phyloP scores from a whole-genome alignment of 2,113 vertebrate genomes.

The Limanda limanda region DNA sequence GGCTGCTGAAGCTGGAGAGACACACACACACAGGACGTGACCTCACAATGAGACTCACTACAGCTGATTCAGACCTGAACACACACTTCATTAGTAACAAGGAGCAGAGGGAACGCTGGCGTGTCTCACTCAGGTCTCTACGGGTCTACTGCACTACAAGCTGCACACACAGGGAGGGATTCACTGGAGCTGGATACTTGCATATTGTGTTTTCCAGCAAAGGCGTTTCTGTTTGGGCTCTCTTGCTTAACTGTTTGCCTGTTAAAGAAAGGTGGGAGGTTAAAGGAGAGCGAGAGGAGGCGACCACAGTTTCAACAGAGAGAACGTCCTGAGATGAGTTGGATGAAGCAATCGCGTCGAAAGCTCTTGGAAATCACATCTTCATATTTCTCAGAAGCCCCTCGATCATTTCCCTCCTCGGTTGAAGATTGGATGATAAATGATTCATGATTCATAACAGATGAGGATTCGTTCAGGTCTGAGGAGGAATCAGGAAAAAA shows the following conservation, averaged over 20 bases:
- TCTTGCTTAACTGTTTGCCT: constrained; percentile 95
- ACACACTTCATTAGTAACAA: constrained; percentile 50
- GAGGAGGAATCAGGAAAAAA: too few species aligned
- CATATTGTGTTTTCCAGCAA: constrained; percentile 91
- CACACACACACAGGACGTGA: not conserved
- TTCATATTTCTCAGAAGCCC: not conserved
- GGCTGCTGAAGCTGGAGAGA: not conserved
- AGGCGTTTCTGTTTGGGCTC: constrained; percentile 88
- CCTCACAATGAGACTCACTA: not conserved
- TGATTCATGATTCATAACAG: not conserved
- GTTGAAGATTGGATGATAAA: accelerated
- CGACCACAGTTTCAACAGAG: constrained; percentile 18
- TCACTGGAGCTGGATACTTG: constrained; percentile 88
- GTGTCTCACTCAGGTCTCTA: constrained; percentile 26
- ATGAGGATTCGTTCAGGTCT: not conserved
- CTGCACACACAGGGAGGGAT: constrained; percentile 64
- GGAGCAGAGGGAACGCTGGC: constrained; percentile 11
- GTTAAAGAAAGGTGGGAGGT: constrained; percentile 85
- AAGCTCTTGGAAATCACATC: not conserved
- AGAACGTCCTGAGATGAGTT: not conserved
- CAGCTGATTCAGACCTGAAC: constrained; percentile 4
- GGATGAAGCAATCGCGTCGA: not conserved
- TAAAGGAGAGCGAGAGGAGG: constrained; percentile 46
- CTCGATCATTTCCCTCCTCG: not conserved
- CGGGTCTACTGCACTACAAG: constrained; percentile 65